Percentiles rank a stretch among this genome's conserved stretches.
phyloP scores from a whole-genome alignment of 2,797 vertebrate species.

The Capromys pilorides region DNA sequence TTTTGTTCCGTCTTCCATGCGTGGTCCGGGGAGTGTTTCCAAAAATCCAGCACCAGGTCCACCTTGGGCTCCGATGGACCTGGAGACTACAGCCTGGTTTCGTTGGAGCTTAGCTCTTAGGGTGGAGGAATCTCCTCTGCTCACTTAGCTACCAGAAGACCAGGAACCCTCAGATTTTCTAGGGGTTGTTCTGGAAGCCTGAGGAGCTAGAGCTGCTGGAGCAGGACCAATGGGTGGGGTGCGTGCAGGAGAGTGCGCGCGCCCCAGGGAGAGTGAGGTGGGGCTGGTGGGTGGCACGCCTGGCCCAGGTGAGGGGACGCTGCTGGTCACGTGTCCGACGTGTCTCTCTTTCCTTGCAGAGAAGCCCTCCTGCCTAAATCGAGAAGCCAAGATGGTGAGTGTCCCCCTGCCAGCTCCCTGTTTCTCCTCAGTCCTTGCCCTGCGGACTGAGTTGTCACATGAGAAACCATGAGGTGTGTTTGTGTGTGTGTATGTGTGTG shows the following conservation, averaged over 20 bases:
- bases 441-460: background rate
- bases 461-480: background rate
- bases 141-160: background rate
- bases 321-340: background rate
- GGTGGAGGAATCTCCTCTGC: background rate
- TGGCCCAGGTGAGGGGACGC: too few species aligned
- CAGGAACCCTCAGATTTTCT: background rate
- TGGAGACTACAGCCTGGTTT: background rate
- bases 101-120: background rate
- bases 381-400: slow-evolving; percentile 80
- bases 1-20: background rate
- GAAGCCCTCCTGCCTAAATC: slow-evolving; percentile 58
- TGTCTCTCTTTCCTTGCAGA: slow-evolving; percentile 57
- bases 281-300: accelerated
- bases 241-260: background rate
- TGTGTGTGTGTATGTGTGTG: too few species aligned
- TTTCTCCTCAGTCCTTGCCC: background rate
- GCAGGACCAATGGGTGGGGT: background rate
- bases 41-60: background rate
- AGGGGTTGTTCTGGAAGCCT: background rate
- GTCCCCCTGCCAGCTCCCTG: background rate
- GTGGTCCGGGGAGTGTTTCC: background rate
- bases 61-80: background rate
- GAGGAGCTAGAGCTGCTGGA: background rate
- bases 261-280: background rate